These are phyloP conservation scores for Quiscalus mexicanus DNA, from an alignment of 2,113 vertebrate genomes.

Conservation along the genomic window DNA sequence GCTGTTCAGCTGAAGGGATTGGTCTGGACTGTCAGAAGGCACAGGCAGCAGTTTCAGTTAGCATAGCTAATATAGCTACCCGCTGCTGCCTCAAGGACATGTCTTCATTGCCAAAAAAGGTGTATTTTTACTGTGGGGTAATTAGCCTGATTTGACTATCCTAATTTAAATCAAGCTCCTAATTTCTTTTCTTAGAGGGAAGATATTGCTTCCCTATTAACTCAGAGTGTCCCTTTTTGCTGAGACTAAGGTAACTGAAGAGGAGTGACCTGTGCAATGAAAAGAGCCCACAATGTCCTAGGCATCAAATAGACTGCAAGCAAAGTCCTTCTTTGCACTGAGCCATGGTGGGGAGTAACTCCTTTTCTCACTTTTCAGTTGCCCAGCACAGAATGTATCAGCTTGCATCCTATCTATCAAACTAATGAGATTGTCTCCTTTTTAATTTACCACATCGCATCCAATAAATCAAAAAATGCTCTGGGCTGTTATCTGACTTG, in stretches of 20 bases:
- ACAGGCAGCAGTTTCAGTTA: background rate
- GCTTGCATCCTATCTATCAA: background rate
- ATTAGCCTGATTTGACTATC: background rate
- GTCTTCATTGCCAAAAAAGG: constrained; percentile 61
- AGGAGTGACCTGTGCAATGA: background rate
- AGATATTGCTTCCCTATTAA: background rate
- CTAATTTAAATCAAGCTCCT: background rate
- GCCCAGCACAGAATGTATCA: background rate
- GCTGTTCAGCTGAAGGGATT: background rate
- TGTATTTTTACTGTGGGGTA: constrained; percentile 30
- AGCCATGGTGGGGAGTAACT: background rate
- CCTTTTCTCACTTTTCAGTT: background rate
- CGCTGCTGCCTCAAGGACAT: background rate
- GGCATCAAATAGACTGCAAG: background rate
- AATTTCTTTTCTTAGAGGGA: background rate
- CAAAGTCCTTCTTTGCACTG: background rate
- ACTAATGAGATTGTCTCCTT: constrained; percentile 5
- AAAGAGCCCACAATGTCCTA: background rate
- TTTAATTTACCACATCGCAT: background rate
- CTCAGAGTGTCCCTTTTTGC: background rate
- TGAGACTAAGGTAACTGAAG: background rate
- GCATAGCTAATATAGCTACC: background rate
- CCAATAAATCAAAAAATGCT: background rate
- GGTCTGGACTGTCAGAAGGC: background rate
- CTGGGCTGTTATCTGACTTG: background rate